phyloP scores from a whole-genome alignment of 2,888 invertebrate genomes.

The Caprella mutica region DNA sequence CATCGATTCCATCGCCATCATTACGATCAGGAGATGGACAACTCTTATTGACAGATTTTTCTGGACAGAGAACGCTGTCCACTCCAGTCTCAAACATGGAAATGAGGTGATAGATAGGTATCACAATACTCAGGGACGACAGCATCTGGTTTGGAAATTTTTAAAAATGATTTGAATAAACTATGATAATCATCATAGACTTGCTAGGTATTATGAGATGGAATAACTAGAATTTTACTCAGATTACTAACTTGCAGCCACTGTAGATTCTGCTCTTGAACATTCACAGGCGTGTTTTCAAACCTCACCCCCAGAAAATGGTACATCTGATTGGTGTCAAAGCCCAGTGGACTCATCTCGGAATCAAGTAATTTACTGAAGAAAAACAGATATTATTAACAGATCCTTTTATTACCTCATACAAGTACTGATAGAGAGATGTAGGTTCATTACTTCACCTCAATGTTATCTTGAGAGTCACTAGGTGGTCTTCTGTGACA shows the following conservation, averaged over 20 bases:
- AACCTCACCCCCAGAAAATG: constrained; percentile 82
- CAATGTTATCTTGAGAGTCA: constrained; percentile 67
- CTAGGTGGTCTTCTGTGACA: constrained; percentile 74
- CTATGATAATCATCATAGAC: neutral
- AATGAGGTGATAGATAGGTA: constrained; percentile 75
- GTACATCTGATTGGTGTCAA: constrained; percentile 88
- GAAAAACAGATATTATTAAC: constrained; percentile 18
- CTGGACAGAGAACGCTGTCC: constrained; percentile 6
- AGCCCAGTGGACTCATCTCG: constrained; percentile 86
- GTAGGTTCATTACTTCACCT: constrained; percentile 44
- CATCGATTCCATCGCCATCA: neutral
- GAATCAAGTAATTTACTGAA: constrained; percentile 89
- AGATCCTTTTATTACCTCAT: constrained; percentile 3
- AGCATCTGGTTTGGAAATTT: constrained; percentile 45
- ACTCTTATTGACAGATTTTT: neutral
- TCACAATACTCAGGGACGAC: constrained; percentile 75
- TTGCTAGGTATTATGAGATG: too few relatives aligned
- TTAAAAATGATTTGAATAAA: neutral
- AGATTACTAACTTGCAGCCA: constrained; percentile 61
- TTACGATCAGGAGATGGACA: neutral
- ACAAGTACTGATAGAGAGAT: neutral
- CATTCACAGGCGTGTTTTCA: constrained; percentile 62
- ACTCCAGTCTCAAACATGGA: constrained; percentile 83
- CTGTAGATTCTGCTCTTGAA: constrained; percentile 74
- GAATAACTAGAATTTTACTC: too few relatives aligned